Percentiles rank a stretch among this genome's conserved stretches.
These are phyloP conservation scores for Valencia hispanica DNA, from an alignment of 2,797 vertebrate species.

Conservation along the genomic window DNA sequence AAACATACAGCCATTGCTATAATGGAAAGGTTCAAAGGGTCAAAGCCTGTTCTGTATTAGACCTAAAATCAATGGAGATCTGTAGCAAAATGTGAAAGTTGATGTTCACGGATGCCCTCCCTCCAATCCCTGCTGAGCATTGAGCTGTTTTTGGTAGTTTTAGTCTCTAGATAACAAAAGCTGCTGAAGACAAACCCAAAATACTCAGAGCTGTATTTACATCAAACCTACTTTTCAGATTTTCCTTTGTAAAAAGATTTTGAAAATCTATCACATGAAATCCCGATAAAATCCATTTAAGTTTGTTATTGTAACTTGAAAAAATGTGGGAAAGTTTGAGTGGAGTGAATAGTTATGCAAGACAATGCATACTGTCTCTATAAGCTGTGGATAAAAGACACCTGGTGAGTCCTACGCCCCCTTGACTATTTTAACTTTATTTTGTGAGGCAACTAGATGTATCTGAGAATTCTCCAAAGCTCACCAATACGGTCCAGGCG, in stretches of 20 bases:
- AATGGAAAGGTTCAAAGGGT: too few species aligned
- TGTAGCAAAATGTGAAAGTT: too few species aligned
- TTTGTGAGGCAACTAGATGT: background rate
- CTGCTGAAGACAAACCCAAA: background rate
- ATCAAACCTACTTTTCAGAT: background rate
- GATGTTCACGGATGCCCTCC: too few species aligned
- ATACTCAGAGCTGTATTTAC: background rate
- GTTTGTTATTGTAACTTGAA: background rate
- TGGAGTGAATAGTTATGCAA: background rate
- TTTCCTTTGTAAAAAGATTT: background rate
- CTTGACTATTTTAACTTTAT: background rate
- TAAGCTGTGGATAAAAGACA: background rate
- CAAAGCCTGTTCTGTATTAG: too few species aligned
- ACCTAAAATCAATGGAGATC: too few species aligned
- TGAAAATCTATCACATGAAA: background rate
- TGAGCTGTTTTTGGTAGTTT: background rate
- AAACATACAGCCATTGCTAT: too few species aligned
- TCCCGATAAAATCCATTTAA: background rate
- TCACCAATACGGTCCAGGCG: slow-evolving; percentile 96
- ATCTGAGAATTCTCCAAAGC: slow-evolving; percentile 31
- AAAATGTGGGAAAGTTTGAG: background rate
- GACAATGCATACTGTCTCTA: background rate
- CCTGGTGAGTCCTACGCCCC: background rate
- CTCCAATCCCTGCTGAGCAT: background rate
- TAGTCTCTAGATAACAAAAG: background rate